Evolutionary conservation across 2,888 invertebrate genomes (phyloP).

Genomic region (Monopis laevigella): DNA sequence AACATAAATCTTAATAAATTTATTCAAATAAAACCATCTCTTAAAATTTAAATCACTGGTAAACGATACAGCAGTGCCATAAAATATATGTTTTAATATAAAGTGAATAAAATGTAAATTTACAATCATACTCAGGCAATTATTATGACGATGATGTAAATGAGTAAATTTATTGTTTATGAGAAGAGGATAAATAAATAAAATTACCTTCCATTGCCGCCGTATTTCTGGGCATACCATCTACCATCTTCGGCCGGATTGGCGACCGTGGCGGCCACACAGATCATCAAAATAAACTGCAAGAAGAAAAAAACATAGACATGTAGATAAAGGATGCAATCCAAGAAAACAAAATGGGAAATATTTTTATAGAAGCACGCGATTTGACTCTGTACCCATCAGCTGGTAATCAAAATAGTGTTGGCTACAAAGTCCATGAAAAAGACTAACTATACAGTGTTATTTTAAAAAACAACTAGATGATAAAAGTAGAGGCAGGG

Average conservation of each 20-base stretch:
- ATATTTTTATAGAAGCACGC: too few species aligned
- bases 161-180: constrained; percentile 7
- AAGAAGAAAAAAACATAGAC: constrained; percentile 16
- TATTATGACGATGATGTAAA: background rate
- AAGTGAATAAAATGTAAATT: background rate
- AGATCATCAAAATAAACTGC: constrained; percentile 42
- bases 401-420: too few species aligned
- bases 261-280: constrained; percentile 37
- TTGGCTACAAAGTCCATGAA: too few species aligned
- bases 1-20: constrained; percentile 13
- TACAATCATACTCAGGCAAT: background rate
- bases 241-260: constrained; percentile 40
- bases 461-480: too few species aligned
- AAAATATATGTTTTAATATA: constrained; percentile 4
- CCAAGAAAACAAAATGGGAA: too few species aligned
- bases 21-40: background rate
- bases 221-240: constrained; percentile 51
- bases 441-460: too few species aligned
- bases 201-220: constrained; percentile 50
- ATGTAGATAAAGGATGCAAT: background rate
- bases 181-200: constrained; percentile 2
- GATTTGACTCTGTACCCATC: too few species aligned
- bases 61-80: background rate
- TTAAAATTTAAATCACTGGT: background rate
- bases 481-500: too few species aligned